Percentiles rank a stretch among this genome's conserved stretches.
Evolutionary conservation across 2,113 vertebrate species (phyloP).

Genomic region (Gila orcuttii): DNA sequence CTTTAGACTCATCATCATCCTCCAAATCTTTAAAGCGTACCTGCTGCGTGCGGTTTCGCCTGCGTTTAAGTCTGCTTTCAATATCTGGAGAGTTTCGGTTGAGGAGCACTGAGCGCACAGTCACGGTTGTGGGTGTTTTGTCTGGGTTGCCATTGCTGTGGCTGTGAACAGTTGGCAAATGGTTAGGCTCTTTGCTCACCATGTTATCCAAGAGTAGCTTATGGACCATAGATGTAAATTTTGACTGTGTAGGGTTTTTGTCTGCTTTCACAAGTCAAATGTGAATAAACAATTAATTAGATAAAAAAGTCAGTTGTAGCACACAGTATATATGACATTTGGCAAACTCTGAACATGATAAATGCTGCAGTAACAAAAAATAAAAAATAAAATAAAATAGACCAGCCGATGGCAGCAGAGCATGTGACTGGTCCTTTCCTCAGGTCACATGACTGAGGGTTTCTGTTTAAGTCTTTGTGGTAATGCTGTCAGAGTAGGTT

Average conservation of each 20-base stretch:
- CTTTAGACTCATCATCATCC: slow-evolving; percentile 68
- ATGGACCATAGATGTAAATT: slow-evolving; percentile 55
- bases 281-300: neutral
- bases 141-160: slow-evolving; percentile 77
- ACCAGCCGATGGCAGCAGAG: slow-evolving; percentile 47
- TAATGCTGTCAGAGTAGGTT: slow-evolving; percentile 30
- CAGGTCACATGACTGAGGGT: slow-evolving; percentile 49
- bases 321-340: slow-evolving; percentile 4
- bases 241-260: slow-evolving; percentile 41
- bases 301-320: slow-evolving; percentile 12
- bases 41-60: slow-evolving; percentile 83
- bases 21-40: slow-evolving; percentile 86
- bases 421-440: slow-evolving; percentile 50
- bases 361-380: slow-evolving; percentile 18
- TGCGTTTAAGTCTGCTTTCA: slow-evolving; percentile 79
- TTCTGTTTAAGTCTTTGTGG: neutral
- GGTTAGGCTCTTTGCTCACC: slow-evolving; percentile 80
- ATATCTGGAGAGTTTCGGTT: slow-evolving; percentile 81
- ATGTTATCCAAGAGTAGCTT: slow-evolving; percentile 74
- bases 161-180: slow-evolving; percentile 71
- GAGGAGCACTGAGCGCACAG: slow-evolving; percentile 83
- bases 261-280: neutral
- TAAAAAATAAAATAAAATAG: neutral
- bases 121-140: slow-evolving; percentile 75
- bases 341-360: slow-evolving; percentile 12